These are phyloP conservation scores for Bedellia somnulentella DNA, from an alignment of 2,888 invertebrate species.

Conservation along the genomic window DNA sequence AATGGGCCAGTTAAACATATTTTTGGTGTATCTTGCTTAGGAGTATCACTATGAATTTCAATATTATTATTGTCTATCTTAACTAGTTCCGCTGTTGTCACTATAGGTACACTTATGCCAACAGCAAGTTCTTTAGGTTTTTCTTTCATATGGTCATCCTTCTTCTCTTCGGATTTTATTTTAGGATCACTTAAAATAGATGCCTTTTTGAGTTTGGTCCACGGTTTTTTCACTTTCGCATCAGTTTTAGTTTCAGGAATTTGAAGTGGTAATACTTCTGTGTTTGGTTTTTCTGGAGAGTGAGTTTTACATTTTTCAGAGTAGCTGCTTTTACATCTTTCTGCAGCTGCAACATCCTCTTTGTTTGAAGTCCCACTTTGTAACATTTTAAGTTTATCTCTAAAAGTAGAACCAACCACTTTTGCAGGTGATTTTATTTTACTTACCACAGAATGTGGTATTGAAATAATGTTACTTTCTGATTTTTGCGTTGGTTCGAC, in stretches of 20 bases:
- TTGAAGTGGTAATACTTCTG: conserved; percentile 30
- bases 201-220: conserved; percentile 79
- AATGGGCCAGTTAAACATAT: conserved; percentile 42
- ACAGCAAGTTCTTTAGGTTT: conserved; percentile 20
- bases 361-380: conserved; percentile 32
- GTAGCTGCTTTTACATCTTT: not conserved
- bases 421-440: conserved; percentile 57
- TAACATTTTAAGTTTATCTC: conserved; percentile 50
- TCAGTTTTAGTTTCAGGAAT: conserved; percentile 30
- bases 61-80: conserved; percentile 53
- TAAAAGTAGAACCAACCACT: conserved; percentile 44
- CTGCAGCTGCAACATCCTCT: conserved; percentile 21
- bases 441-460: conserved; percentile 53
- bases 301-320: conserved; percentile 27
- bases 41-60: conserved; percentile 30
- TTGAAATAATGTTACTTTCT: conserved; percentile 46
- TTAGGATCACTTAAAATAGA: conserved; percentile 60
- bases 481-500: conserved; percentile 49
- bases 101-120: conserved; percentile 36
- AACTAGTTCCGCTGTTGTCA: conserved; percentile 48
- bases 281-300: conserved; percentile 24
- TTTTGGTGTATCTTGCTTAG: conserved; percentile 39
- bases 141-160: conserved; percentile 9
- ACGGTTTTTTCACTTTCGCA: conserved; percentile 62
- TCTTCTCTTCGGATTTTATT: conserved; percentile 28